Percentiles rank a stretch among this genome's conserved stretches.
Evolutionary conservation across 2,888 invertebrate genomes (phyloP).

Genomic region (Zygogramma bicolorata): DNA sequence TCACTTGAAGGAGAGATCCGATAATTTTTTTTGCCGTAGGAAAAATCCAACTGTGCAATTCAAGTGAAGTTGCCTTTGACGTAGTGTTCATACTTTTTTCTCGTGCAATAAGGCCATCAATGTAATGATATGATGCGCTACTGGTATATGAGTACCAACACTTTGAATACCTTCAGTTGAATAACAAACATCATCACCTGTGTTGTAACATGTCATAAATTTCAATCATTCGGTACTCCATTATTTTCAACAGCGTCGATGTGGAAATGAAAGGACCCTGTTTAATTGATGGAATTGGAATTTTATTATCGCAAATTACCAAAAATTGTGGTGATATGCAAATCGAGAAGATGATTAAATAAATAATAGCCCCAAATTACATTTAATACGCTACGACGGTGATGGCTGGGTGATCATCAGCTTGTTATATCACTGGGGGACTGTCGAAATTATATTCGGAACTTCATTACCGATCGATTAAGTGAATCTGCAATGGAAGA

Average conservation of each 20-base stretch:
- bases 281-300: constrained; percentile 6
- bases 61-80: too few species aligned
- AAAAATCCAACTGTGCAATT: too few species aligned
- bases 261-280: neutral
- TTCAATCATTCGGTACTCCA: neutral
- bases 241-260: neutral
- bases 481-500: too few species aligned
- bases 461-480: neutral
- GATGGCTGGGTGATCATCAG: neutral
- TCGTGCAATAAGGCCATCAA: too few species aligned
- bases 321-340: neutral
- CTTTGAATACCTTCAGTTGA: neutral
- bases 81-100: too few species aligned
- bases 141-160: neutral
- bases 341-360: neutral
- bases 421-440: neutral
- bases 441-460: neutral
- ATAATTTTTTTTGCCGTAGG: too few species aligned
- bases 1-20: too few species aligned
- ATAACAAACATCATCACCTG: neutral
- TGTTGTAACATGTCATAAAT: neutral
- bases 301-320: constrained; percentile 18
- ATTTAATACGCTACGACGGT: neutral
- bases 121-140: too few species aligned
- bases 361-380: neutral